Evolutionary conservation across 2,888 invertebrate genomes (phyloP).

Genomic region (Drosophila siamana): DNA sequence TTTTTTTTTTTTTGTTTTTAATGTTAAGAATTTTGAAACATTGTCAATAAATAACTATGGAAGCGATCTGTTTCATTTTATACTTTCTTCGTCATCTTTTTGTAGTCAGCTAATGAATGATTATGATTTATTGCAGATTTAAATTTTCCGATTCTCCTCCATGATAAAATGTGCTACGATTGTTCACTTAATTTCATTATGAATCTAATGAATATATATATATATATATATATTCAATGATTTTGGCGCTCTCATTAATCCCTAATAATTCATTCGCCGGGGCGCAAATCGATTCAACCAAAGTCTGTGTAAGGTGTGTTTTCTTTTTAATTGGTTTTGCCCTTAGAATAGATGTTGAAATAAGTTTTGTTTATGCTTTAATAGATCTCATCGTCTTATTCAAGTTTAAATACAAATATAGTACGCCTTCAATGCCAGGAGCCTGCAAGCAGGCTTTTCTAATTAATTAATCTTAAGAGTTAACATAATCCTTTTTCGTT

Average conservation of each 20-base stretch:
- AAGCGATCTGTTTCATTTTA: constrained; percentile 57
- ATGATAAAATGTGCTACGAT: constrained; percentile 48
- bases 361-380: constrained; percentile 35
- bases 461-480: constrained; percentile 29
- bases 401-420: constrained; percentile 42
- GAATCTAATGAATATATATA: constrained; percentile 2
- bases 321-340: constrained; percentile 22
- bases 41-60: constrained; percentile 68
- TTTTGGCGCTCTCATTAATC: constrained; percentile 53
- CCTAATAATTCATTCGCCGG: constrained; percentile 1
- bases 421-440: constrained; percentile 35
- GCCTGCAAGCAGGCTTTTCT: constrained; percentile 21
- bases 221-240: constrained; percentile 35
- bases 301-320: background rate
- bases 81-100: constrained; percentile 9
- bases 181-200: constrained; percentile 40
- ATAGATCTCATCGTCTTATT: constrained; percentile 51
- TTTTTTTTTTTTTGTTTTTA: constrained; percentile 1
- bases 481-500: constrained; percentile 32
- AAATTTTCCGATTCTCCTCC: constrained; percentile 12
- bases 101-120: constrained; percentile 26
- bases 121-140: constrained; percentile 29
- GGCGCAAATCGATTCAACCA: constrained; percentile 4
- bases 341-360: constrained; percentile 29
- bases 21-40: constrained; percentile 34